Base-by-base conservation (phyloP, 1,140 invertebrate genomes). In the Panulirus ornatus region DNA sequence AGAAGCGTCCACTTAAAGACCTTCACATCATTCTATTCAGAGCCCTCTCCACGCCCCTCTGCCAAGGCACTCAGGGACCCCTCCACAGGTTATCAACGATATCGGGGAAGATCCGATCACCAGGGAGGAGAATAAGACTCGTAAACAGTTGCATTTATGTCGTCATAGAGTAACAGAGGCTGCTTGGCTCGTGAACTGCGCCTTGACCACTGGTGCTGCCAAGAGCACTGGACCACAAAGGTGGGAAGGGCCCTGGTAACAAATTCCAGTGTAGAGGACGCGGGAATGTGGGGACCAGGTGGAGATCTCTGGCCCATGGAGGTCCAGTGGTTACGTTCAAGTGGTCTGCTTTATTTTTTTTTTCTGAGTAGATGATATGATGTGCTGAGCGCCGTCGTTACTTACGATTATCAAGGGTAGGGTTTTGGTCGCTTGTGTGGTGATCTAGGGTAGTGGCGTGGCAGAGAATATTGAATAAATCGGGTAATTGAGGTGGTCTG, bases 121-220 rank as follows among this genome's bases (percentile, higher is more conserved):
- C 79, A 19, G 34, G 30, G 9, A 1, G 81, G 51, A 83, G 54
- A 83, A 83, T 54, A 22, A 34, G n/a, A 0, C 9, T 8, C 5
- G 54, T 34, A 83, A 83, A 83, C 81, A 83, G 81, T 83, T 58
- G 81, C 58, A 83, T 83, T 83, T n/a, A 44, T 73, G 9, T 16
- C 30, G 70, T 73, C 70, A 16, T 34, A 5, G 6, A 73, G 70
- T 0, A 73, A 30, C 2, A 40, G 30, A 40, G 70, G 34, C 70
- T 14, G 6, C n/a, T n/a, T n/a, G n/a, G n/a, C n/a, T n/a, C n/a
- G n/a, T n/a, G 30, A 34, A 5, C 3, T 8, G 22, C 2, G 5
- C 22, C 22, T 66, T 66, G 63, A 11, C 44, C 44, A 47, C 5
- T 47, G 44, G 5, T 47, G 5, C 44, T 47, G 14, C 44, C 44